Evolutionary conservation across 2,888 invertebrate genomes (phyloP).

Genomic region (Andrena trimmerana): DNA sequence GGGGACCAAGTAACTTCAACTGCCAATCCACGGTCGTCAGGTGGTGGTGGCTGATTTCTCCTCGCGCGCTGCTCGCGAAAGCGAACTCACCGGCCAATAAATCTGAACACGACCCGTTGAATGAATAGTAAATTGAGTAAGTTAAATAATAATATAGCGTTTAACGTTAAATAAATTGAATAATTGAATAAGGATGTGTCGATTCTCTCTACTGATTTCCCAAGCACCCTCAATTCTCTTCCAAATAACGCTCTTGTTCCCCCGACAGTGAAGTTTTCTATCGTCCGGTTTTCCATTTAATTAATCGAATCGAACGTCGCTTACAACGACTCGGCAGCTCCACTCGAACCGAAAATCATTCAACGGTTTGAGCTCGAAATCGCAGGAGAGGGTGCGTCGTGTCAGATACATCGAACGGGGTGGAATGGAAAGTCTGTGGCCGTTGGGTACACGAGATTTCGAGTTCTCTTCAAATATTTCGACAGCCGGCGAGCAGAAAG

Average conservation of each 20-base stretch:
- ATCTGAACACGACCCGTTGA: no score
- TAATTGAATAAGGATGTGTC: no score
- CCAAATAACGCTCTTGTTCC: background rate
- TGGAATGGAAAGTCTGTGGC: slow-evolving; percentile 14
- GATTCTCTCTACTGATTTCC: background rate
- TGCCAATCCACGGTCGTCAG: no score
- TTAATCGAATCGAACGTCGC: slow-evolving; percentile 22
- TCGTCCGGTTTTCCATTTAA: background rate
- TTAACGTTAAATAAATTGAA: no score
- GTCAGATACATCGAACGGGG: slow-evolving; percentile 28
- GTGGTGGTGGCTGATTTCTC: no score
- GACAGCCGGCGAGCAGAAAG: background rate
- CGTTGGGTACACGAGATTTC: slow-evolving; percentile 37
- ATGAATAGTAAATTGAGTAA: no score
- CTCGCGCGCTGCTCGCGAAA: no score
- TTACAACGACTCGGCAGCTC: slow-evolving; percentile 3
- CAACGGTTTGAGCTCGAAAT: slow-evolving; percentile 1
- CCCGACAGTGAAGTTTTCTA: background rate
- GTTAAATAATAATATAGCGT: no score
- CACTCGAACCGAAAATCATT: background rate
- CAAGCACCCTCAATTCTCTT: background rate
- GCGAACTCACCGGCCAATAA: no score
- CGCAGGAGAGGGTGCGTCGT: slow-evolving; percentile 3
- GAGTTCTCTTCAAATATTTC: slow-evolving; percentile 57
- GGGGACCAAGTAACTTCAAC: no score